Evolutionary conservation across 2,888 invertebrate species (phyloP).

Genomic region (Eudasyphora cyanicolor): DNA sequence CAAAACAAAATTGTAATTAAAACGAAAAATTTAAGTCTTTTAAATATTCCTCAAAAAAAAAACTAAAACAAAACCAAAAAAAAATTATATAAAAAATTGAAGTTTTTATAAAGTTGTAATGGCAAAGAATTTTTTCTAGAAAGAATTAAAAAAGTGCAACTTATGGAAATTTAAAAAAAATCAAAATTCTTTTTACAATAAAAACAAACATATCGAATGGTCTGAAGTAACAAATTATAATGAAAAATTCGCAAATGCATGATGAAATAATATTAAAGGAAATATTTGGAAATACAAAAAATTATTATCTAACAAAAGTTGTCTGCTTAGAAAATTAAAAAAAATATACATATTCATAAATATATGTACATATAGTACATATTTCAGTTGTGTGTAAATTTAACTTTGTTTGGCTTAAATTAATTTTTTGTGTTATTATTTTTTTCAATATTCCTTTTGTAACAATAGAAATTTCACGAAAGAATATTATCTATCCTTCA

Average conservation of each 20-base stretch:
- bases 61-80: neutral
- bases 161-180: neutral
- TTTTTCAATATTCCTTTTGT: neutral
- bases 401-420: neutral
- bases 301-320: constrained; percentile 3
- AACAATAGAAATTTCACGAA: constrained; percentile 26
- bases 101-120: neutral
- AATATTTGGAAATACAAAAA: constrained; percentile 21
- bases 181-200: neutral
- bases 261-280: neutral
- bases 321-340: neutral
- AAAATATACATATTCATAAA: no score
- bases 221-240: neutral
- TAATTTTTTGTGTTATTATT: neutral
- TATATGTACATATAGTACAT: no score
- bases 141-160: neutral
- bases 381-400: neutral
- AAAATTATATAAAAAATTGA: neutral
- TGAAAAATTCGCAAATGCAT: neutral
- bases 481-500: neutral
- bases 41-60: neutral
- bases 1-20: neutral
- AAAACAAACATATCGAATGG: constrained; percentile 19
- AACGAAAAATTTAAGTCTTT: neutral
- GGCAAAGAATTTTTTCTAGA: neutral